These are phyloP conservation scores for Gadus chalcogrammus DNA, from an alignment of 2,113 vertebrate species.

Conservation along the genomic window DNA sequence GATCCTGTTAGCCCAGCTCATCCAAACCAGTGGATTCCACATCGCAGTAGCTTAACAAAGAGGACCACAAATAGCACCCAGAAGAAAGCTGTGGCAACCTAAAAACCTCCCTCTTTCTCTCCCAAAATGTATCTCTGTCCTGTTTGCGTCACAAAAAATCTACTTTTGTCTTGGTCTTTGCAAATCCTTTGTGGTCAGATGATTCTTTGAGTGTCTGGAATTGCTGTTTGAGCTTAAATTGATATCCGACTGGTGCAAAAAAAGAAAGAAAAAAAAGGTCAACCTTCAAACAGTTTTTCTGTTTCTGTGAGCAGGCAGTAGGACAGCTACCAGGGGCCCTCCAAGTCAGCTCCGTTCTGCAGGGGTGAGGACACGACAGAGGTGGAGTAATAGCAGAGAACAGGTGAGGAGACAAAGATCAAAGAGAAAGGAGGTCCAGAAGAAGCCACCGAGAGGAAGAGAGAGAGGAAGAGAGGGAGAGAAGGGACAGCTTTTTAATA, in stretches of 20 bases:
- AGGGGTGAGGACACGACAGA: conserved; percentile 58
- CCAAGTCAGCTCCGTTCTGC: conserved; percentile 92
- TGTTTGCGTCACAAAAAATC: background rate
- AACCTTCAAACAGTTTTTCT: conserved; percentile 55
- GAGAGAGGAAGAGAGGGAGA: background rate
- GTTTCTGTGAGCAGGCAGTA: conserved; percentile 72
- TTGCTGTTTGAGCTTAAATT: background rate
- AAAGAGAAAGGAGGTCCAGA: background rate
- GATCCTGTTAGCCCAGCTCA: no score
- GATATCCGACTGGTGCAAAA: background rate
- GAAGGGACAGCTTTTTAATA: background rate
- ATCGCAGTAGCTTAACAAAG: no score
- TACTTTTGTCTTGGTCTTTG: background rate
- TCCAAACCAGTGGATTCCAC: no score
- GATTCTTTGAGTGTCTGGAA: background rate
- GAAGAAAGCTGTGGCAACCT: background rate
- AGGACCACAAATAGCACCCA: background rate
- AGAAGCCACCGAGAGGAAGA: background rate
- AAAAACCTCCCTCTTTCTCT: background rate
- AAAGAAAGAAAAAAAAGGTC: background rate
- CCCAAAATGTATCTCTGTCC: background rate
- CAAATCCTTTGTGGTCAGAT: background rate
- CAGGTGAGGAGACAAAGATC: background rate
- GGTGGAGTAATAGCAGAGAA: conserved; percentile 43
- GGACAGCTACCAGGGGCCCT: conserved; percentile 94